Percentiles rank a stretch among this genome's conserved stretches.
Conservation (phyloP, 23 tunicate species). For the Trididemnum nubilum region DNA sequence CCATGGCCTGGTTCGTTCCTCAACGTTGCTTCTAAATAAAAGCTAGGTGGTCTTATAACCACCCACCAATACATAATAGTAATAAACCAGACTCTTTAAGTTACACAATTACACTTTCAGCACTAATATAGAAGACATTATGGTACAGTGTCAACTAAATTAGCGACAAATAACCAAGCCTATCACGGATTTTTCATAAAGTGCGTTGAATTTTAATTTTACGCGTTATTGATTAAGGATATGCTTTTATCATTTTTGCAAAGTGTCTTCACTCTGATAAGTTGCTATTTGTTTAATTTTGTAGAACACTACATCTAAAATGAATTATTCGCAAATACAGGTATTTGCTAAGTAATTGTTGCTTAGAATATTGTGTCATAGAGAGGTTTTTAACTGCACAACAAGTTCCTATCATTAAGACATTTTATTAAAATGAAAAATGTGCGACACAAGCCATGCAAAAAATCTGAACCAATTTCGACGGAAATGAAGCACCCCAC, state of each 20-base stretch:
- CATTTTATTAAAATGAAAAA: conserved; percentile 5
- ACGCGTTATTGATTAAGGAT: not conserved
- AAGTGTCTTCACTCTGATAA: conserved; percentile 8
- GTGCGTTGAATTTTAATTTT: conserved; percentile 4
- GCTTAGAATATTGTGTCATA: conserved; percentile 12
- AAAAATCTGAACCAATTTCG: conserved; percentile 1
- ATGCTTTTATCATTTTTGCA: conserved; percentile 11
- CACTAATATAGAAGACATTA: too few relatives aligned
- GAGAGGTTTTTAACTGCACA: conserved; percentile 13
- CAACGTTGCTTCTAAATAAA: too few relatives aligned
- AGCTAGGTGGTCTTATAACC: too few relatives aligned
- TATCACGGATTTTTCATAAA: conserved; percentile 2
- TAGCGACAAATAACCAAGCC: too few relatives aligned
- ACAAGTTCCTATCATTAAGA: not conserved
- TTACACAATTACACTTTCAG: too few relatives aligned
- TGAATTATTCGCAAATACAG: conserved; percentile 3
- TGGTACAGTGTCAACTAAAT: too few relatives aligned
- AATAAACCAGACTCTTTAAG: too few relatives aligned
- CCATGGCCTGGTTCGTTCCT: too few relatives aligned
- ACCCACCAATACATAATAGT: too few relatives aligned
- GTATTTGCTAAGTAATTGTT: conserved; percentile 11
- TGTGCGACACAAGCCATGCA: not conserved
- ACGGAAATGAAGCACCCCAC: conserved; percentile 4
- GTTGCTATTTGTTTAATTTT: not conserved
- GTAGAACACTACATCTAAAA: not conserved